Percentiles rank a stretch among this genome's conserved stretches.
Evolutionary conservation across 2,113 vertebrate species (phyloP).

Genomic region (Synodontis membranacea): DNA sequence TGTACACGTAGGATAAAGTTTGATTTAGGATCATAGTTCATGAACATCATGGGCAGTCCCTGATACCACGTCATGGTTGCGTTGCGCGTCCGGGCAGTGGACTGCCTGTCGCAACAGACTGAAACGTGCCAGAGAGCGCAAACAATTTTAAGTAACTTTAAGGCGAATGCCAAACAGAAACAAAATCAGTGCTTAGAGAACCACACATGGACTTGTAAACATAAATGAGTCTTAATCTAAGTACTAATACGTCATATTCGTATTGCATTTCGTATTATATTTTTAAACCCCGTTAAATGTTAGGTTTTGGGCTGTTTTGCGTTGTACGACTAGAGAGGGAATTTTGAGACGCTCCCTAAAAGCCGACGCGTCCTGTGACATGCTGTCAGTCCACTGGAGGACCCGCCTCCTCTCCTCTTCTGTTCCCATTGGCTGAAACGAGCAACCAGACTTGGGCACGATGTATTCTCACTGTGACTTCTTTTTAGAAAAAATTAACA

Average conservation of each 20-base stretch:
- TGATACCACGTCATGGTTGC: slow-evolving; percentile 27
- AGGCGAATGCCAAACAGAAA: not conserved
- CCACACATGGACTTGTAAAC: too few relatives aligned
- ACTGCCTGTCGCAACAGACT: slow-evolving; percentile 10
- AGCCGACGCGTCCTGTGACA: slow-evolving; percentile 29
- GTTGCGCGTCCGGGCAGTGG: not conserved
- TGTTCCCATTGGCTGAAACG: slow-evolving; percentile 40
- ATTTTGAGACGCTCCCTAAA: slow-evolving; percentile 52
- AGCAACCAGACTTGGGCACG: not conserved
- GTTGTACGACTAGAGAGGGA: not conserved
- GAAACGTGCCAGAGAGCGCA: slow-evolving; percentile 7
- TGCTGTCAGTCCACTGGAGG: slow-evolving; percentile 43
- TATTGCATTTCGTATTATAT: not conserved
- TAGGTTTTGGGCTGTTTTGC: not conserved
- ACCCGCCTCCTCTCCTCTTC: slow-evolving; percentile 40
- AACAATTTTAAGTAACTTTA: not conserved
- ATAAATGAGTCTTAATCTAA: not conserved
- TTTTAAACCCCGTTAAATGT: not conserved
- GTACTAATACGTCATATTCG: not conserved
- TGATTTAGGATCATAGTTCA: not conserved
- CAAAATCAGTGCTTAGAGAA: not conserved
- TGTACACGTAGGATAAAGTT: not conserved
- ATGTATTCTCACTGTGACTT: not conserved
- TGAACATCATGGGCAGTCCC: too few relatives aligned
- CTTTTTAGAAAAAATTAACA: not conserved